phyloP scores from a whole-genome alignment of 2,113 vertebrate species.

The Hippocampus guttulatus region DNA sequence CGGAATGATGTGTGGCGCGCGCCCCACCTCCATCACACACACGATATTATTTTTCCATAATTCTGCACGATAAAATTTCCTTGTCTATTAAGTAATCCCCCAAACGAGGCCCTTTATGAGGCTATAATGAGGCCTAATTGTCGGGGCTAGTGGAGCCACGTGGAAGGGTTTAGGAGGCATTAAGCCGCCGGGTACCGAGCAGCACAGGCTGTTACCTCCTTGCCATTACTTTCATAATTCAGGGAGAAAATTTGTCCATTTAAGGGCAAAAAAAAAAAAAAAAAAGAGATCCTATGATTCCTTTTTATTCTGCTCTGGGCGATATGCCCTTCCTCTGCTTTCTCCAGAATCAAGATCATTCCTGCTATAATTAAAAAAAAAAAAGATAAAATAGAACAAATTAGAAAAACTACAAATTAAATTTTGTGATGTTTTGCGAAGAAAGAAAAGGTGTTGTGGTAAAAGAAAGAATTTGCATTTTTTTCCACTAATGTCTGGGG shows the following conservation, averaged over 20 bases:
- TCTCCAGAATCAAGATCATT: constrained; percentile 70
- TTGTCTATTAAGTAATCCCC: constrained; percentile 97
- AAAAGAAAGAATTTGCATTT: too few relatives aligned
- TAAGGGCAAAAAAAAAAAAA: constrained; percentile 74
- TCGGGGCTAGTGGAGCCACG: constrained; percentile 93
- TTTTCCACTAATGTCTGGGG: too few relatives aligned
- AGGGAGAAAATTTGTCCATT: constrained; percentile 99
- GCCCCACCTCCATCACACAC: constrained; percentile 71
- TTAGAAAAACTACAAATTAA: too few relatives aligned
- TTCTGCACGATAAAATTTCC: constrained; percentile 96
- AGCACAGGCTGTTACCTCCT: constrained; percentile 96
- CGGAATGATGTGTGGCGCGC: constrained; percentile 80
- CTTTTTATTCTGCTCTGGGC: constrained; percentile 80
- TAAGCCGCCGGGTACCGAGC: constrained; percentile 95
- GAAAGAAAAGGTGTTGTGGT: too few relatives aligned
- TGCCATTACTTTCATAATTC: constrained; percentile 99
- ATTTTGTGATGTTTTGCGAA: too few relatives aligned
- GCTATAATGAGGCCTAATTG: constrained; percentile 99
- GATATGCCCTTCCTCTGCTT: constrained; percentile 74
- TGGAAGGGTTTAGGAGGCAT: constrained; percentile 99
- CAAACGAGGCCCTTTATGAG: constrained; percentile 98
- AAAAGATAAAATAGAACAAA: too few relatives aligned
- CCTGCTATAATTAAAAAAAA: constrained; percentile 35
- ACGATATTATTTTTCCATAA: constrained; percentile 92
- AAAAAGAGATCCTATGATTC: constrained; percentile 81